Percentiles rank a stretch among this genome's conserved stretches.
Conservation (phyloP, 1,140 invertebrate genomes). For the Portunus trituberculatus region DNA sequence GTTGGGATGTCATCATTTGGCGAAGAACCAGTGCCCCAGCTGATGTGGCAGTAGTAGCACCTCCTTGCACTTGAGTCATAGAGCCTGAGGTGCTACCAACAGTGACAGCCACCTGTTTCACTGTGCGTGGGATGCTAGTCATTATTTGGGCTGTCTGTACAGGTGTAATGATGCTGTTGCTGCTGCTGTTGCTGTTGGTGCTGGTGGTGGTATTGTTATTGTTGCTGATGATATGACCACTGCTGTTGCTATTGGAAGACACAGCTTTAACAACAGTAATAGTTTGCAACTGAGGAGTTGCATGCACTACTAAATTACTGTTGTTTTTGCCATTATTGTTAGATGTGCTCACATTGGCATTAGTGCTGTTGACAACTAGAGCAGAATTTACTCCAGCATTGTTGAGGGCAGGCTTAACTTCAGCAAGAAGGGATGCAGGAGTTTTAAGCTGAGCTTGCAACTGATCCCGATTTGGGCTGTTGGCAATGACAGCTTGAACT, state of each 20-base stretch:
- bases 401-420: constrained; percentile 57
- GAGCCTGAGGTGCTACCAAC: constrained; percentile 43
- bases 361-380: constrained; percentile 43
- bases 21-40: constrained; percentile 65
- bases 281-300: constrained; percentile 61
- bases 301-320: constrained; percentile 60
- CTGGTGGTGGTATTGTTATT: constrained; percentile 37
- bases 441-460: constrained; percentile 91
- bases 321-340: constrained; percentile 39
- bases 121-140: constrained; percentile 25
- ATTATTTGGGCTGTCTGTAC: constrained; percentile 46
- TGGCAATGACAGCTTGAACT: constrained; percentile 96
- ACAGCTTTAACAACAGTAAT: constrained; percentile 70
- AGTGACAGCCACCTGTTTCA: constrained; percentile 53
- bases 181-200: constrained; percentile 53
- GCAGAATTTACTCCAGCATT: constrained; percentile 24
- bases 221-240: constrained; percentile 23
- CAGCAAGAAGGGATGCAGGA: constrained; percentile 71
- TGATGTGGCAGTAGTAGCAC: constrained; percentile 36
- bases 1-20: constrained; percentile 65
- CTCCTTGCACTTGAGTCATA: constrained; percentile 5
- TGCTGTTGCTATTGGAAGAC: constrained; percentile 57
- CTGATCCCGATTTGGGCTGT: constrained; percentile 93
- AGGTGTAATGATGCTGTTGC: neutral
- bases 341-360: neutral